Evolutionary conservation across 2,888 invertebrate species (phyloP).

Genomic region (Xylocampa areola): DNA sequence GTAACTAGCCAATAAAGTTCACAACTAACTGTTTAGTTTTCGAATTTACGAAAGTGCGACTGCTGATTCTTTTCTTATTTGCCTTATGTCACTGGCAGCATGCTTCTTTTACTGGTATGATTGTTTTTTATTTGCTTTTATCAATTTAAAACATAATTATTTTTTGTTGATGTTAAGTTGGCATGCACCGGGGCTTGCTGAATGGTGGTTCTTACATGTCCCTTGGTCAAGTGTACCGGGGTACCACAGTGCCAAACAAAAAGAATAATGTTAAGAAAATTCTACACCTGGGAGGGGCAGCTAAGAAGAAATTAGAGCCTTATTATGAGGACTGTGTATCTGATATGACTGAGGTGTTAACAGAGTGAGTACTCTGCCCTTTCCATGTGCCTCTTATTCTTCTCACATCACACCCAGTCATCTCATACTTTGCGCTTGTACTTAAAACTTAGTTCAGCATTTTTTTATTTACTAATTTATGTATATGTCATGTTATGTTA

Average conservation of each 20-base stretch:
- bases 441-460: conserved; percentile 6
- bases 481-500: neutral
- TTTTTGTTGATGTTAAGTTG: conserved; percentile 77
- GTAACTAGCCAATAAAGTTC: conserved; percentile 61
- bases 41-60: conserved; percentile 28
- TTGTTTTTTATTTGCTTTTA: conserved; percentile 58
- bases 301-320: conserved; percentile 73
- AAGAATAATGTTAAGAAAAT: conserved; percentile 90
- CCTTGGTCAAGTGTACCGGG: conserved; percentile 91
- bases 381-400: conserved; percentile 40
- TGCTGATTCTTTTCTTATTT: conserved; percentile 15
- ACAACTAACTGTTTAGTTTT: conserved; percentile 54
- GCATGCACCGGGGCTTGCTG: conserved; percentile 91
- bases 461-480: neutral
- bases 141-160: conserved; percentile 65
- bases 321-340: conserved; percentile 61
- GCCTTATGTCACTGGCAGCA: conserved; percentile 18
- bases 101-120: conserved; percentile 30
- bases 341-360: conserved; percentile 58
- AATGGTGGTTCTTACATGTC: conserved; percentile 91
- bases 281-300: conserved; percentile 84
- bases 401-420: neutral
- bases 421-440: neutral
- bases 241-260: conserved; percentile 89
- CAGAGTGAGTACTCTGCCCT: conserved; percentile 64